Evolutionary conservation across 2,797 vertebrate genomes (phyloP).

Genomic region (Anomalospiza imberbis): DNA sequence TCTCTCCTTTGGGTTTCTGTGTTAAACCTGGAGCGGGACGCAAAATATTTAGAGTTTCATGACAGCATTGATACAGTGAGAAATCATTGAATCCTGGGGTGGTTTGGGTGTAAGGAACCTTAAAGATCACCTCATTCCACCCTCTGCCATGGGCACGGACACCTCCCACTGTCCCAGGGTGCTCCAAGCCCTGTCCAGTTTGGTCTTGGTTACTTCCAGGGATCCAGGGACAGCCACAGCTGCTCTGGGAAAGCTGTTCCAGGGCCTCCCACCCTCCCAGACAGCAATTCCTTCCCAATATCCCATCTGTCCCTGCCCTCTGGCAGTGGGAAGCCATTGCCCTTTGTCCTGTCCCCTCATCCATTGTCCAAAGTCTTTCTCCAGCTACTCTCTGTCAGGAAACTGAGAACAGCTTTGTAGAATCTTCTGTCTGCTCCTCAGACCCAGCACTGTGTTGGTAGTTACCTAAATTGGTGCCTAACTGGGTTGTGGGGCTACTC

Average conservation of each 20-base stretch:
- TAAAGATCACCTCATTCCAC: not conserved
- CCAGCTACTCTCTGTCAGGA: fast-evolving
- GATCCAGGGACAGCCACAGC: not conserved
- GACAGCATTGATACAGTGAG: not conserved
- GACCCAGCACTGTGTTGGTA: not conserved
- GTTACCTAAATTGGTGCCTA: not conserved
- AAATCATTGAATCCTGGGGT: not conserved
- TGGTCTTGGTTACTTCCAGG: fast-evolving
- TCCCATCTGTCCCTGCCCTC: fast-evolving
- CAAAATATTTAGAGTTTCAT: not conserved
- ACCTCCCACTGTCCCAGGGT: fast-evolving
- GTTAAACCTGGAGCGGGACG: not conserved
- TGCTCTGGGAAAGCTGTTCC: not conserved
- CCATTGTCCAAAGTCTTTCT: not conserved
- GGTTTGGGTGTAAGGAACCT: not conserved
- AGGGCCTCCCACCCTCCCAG: not conserved
- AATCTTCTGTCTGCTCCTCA: not conserved
- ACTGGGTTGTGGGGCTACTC: not conserved
- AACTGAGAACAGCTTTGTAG: not conserved
- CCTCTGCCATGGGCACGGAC: fast-evolving
- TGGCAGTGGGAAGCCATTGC: not conserved
- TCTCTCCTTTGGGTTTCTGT: not conserved
- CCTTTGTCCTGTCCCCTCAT: fast-evolving
- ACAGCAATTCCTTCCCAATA: fast-evolving
- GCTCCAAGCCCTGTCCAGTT: fast-evolving